These are phyloP conservation scores for Gadopsis marmoratus DNA, from an alignment of 2,797 vertebrate species.

Conservation along the genomic window DNA sequence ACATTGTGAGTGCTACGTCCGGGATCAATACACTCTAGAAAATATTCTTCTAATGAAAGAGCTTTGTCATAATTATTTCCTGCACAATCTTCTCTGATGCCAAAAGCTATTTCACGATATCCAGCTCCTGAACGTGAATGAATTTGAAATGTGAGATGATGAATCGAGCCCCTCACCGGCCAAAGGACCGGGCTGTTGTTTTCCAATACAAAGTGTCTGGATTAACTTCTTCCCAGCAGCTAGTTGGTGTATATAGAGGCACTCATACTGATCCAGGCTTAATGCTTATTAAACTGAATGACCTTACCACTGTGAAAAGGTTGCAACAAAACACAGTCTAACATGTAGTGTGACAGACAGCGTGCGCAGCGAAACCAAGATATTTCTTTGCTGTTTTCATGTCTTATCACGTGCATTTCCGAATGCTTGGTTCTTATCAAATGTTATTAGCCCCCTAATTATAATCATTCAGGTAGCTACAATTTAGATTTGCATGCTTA, in stretches of 20 bases:
- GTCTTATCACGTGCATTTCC: conserved; percentile 1
- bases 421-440: neutral
- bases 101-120: conserved; percentile 12
- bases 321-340: conserved; percentile 42
- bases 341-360: conserved; percentile 30
- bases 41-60: neutral
- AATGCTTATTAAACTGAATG: conserved; percentile 77
- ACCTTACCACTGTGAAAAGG: conserved; percentile 77
- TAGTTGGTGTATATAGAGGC: conserved; percentile 50
- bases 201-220: conserved; percentile 49
- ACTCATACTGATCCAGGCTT: conserved; percentile 79
- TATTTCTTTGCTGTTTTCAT: conserved; percentile 19
- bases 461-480: neutral
- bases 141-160: conserved; percentile 33
- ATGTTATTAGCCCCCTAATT: neutral
- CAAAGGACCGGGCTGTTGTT: conserved; percentile 8
- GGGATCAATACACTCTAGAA: neutral
- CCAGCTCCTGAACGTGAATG: neutral
- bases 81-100: neutral
- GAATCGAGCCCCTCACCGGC: neutral
- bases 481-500: neutral
- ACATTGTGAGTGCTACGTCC: neutral
- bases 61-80: conserved; percentile 4
- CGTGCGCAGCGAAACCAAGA: neutral
- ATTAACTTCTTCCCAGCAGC: conserved; percentile 69